These are phyloP conservation scores for Arctopsyche grandis DNA, from an alignment of 1,140 invertebrate species.

Conservation along the genomic window DNA sequence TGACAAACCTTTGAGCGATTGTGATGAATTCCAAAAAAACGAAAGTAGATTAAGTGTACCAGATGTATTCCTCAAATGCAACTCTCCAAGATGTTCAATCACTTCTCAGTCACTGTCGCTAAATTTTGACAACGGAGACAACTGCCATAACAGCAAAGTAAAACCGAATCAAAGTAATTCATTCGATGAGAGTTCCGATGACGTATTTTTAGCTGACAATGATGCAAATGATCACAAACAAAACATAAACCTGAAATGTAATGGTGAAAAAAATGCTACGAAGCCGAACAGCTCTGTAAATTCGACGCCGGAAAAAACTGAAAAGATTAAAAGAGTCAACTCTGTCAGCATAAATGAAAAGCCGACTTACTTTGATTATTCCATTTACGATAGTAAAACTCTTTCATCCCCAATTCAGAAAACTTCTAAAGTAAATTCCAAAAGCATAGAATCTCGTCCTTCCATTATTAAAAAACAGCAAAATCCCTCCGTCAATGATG, in stretches of 20 bases:
- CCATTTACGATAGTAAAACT: conserved; percentile 14
- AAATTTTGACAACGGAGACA: conserved; percentile 15
- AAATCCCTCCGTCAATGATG: conserved; percentile 10
- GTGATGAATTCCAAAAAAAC: background rate
- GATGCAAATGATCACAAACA: background rate
- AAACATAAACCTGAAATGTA: background rate
- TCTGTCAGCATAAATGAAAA: conserved; percentile 62
- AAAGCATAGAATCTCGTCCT: conserved; percentile 57
- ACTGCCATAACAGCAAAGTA: background rate
- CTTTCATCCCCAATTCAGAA: conserved; percentile 41
- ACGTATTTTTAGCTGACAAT: background rate
- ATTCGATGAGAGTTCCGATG: background rate
- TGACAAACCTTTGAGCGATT: background rate
- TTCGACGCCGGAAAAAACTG: background rate
- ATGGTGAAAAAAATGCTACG: background rate
- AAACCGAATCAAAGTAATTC: background rate
- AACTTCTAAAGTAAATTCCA: conserved; percentile 52
- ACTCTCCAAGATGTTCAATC: conserved; percentile 51
- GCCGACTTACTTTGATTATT: conserved; percentile 61
- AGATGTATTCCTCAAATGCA: conserved; percentile 49
- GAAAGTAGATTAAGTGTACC: background rate
- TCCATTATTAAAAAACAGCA: conserved; percentile 60
- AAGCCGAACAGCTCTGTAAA: background rate
- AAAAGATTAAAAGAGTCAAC: conserved; percentile 47
- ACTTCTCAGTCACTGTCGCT: background rate